phyloP scores from a whole-genome alignment of 2,113 vertebrate species.

The Rhinolophus sinicus region DNA sequence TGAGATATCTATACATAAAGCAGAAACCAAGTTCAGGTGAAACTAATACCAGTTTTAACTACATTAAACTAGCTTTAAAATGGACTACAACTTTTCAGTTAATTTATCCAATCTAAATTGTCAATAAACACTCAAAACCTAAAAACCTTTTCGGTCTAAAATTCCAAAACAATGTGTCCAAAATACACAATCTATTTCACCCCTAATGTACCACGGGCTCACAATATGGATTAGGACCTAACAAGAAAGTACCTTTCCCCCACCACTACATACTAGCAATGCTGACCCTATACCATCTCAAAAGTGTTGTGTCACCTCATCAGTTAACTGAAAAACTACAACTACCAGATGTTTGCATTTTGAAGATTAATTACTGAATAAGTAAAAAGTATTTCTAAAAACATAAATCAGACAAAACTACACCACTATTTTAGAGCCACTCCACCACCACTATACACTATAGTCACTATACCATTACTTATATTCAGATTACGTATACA shows the following conservation, averaged over 20 bases:
- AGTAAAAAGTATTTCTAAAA: not conserved
- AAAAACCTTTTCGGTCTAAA: not conserved
- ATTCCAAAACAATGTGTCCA: not conserved
- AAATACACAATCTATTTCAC: not conserved
- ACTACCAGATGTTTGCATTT: not conserved
- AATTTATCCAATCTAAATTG: not conserved
- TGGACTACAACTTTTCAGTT: not conserved
- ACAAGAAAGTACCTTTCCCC: not conserved
- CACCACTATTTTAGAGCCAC: not conserved
- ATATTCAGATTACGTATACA: not conserved
- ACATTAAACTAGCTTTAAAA: not conserved
- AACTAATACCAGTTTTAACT: not conserved
- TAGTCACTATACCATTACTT: not conserved
- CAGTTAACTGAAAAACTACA: not conserved
- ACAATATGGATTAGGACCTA: not conserved
- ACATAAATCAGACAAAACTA: slow-evolving; percentile 2
- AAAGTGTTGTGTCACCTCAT: not conserved
- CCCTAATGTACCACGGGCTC: not conserved
- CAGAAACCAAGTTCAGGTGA: not conserved
- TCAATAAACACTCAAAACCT: not conserved
- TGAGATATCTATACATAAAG: not conserved
- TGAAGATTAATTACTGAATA: not conserved
- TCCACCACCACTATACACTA: not conserved
- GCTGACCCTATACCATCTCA: not conserved
- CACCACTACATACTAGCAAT: not conserved